A percentile compares a stretch with the other conserved stretches of the same genome.
Evolutionary conservation across 2,797 vertebrate genomes (phyloP).

Genomic region (Cheirogaleus major): DNA sequence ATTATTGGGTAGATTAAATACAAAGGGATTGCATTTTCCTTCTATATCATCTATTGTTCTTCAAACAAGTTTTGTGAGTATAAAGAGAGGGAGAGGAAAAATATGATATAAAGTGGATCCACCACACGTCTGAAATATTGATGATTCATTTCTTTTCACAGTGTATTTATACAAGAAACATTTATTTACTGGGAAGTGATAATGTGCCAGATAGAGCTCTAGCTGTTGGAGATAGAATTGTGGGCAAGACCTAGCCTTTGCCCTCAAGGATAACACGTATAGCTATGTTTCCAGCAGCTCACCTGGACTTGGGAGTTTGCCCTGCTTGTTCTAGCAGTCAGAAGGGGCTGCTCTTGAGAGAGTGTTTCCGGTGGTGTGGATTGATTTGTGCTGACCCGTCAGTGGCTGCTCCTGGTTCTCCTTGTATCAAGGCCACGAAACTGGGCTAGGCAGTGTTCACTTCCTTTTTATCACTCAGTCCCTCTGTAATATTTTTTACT

Average conservation of each 20-base stretch:
- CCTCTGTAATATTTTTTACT: not conserved
- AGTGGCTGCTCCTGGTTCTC: not conserved
- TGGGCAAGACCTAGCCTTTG: not conserved
- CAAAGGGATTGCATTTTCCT: not conserved
- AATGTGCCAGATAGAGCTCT: not conserved
- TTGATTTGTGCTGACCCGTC: not conserved
- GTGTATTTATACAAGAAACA: not conserved
- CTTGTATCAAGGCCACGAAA: not conserved
- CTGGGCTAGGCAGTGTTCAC: not conserved
- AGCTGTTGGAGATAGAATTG: not conserved
- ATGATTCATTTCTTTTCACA: not conserved
- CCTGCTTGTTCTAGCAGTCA: not conserved
- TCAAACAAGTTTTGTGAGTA: slow-evolving; percentile 4
- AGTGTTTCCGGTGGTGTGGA: not conserved
- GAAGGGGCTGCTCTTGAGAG: not conserved
- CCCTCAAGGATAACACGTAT: not conserved
- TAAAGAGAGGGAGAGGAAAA: not conserved
- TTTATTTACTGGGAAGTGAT: not conserved
- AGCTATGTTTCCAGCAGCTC: not conserved
- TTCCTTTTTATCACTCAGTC: slow-evolving; percentile 32
- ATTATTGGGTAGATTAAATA: slow-evolving; percentile 2
- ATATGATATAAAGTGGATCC: not conserved
- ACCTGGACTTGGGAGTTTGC: not conserved
- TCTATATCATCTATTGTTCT: not conserved
- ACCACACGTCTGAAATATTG: not conserved